phyloP scores from a whole-genome alignment of 2,888 invertebrate species.

The Monopis laevigella region DNA sequence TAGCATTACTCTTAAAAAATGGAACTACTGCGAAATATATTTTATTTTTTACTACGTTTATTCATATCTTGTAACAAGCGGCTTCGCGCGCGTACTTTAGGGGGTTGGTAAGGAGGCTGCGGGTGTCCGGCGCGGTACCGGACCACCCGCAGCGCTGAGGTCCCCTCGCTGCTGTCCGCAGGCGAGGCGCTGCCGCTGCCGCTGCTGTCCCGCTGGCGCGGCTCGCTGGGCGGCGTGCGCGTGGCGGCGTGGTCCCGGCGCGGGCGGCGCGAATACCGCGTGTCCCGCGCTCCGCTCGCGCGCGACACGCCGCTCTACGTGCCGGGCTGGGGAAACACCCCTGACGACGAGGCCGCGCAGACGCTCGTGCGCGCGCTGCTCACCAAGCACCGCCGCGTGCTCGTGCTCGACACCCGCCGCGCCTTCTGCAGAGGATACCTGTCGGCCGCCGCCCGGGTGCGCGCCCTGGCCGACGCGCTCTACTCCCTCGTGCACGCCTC shows the following conservation, averaged over 20 bases:
- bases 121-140: no score
- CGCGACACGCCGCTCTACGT: slow-evolving; percentile 31
- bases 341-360: slow-evolving; percentile 38
- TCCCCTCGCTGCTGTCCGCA: no score
- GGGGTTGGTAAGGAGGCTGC: no score
- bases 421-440: slow-evolving; percentile 47
- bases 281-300: slow-evolving; percentile 17
- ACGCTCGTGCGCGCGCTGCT: slow-evolving; percentile 38
- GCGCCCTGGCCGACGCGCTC: slow-evolving; percentile 33
- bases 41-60: no score
- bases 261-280: slow-evolving; percentile 18
- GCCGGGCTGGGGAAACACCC: slow-evolving; percentile 55
- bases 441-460: slow-evolving; percentile 38
- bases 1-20: no score
- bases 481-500: slow-evolving; percentile 33
- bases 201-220: slow-evolving; percentile 31
- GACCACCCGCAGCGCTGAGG: no score
- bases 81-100: no score
- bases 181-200: slow-evolving; percentile 45
- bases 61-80: no score
- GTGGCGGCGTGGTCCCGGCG: slow-evolving; percentile 27
- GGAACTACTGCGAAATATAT: no score
- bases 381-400: slow-evolving; percentile 29
- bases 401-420: slow-evolving; percentile 40
- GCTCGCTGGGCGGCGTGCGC: slow-evolving; percentile 26